A percentile compares a stretch with the other conserved stretches of the same genome.
Evolutionary conservation across 2,888 invertebrate species (phyloP).

Genomic region (Apamea sordens): DNA sequence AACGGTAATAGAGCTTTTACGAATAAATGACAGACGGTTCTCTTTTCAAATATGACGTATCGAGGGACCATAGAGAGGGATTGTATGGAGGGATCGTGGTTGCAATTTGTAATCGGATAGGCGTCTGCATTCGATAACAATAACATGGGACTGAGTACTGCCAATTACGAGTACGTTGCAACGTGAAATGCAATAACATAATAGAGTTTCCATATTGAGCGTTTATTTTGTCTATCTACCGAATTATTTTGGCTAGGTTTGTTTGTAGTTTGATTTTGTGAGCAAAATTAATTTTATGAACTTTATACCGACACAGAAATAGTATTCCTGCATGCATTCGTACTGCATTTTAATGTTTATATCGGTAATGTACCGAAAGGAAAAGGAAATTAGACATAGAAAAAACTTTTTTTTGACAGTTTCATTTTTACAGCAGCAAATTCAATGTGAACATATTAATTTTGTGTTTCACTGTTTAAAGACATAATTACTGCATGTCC

Average conservation of each 20-base stretch:
- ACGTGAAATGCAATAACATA: slow-evolving; percentile 40
- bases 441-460: background rate
- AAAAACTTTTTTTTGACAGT: background rate
- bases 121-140: slow-evolving; percentile 44
- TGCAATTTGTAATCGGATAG: slow-evolving; percentile 60
- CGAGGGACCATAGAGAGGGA: slow-evolving; percentile 6
- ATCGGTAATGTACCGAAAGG: too few relatives aligned
- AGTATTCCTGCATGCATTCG: background rate
- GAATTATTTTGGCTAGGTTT: slow-evolving; percentile 31
- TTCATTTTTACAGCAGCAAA: background rate
- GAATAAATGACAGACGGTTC: background rate
- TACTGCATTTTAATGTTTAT: background rate
- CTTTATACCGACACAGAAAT: background rate
- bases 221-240: slow-evolving; percentile 39
- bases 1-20: slow-evolving; percentile 3
- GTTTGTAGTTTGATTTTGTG: background rate
- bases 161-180: slow-evolving; percentile 41
- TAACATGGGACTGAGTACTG: slow-evolving; percentile 32
- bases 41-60: slow-evolving; percentile 24
- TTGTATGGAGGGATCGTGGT: slow-evolving; percentile 15
- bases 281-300: background rate
- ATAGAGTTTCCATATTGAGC: slow-evolving; percentile 15
- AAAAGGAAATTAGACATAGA: too few relatives aligned
- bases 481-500: too few relatives aligned
- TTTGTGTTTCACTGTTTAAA: background rate